phyloP scores from a whole-genome alignment of 2,797 vertebrate genomes.

The Lutjanus campechanus region DNA sequence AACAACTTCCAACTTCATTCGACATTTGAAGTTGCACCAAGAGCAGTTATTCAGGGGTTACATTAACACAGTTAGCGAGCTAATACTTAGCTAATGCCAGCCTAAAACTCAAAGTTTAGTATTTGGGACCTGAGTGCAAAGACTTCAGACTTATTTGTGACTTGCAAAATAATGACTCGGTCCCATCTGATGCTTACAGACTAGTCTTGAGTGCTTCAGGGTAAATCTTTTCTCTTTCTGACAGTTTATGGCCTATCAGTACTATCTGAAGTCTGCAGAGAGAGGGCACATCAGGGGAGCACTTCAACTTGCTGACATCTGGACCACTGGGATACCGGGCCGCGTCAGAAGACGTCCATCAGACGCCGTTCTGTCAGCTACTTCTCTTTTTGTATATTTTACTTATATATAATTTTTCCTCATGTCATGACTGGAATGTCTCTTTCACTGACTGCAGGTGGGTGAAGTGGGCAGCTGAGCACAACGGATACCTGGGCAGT shows the following conservation, averaged over 20 bases:
- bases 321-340: conserved; percentile 84
- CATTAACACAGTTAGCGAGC: too few relatives aligned
- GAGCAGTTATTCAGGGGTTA: too few relatives aligned
- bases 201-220: background rate
- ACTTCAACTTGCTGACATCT: conserved; percentile 77
- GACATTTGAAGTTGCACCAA: too few relatives aligned
- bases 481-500: conserved; percentile 87
- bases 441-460: conserved; percentile 75
- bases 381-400: conserved; percentile 10
- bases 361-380: conserved; percentile 84
- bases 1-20: too few relatives aligned
- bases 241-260: conserved; percentile 84
- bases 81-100: too few relatives aligned
- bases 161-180: too few relatives aligned
- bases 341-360: conserved; percentile 76
- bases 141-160: too few relatives aligned
- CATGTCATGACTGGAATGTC: background rate
- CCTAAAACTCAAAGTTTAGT: too few relatives aligned
- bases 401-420: background rate
- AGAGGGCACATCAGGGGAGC: conserved; percentile 83
- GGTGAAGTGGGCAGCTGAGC: conserved; percentile 87
- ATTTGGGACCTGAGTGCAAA: too few relatives aligned
- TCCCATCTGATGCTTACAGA: background rate
- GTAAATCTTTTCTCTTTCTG: conserved; percentile 7
- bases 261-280: conserved; percentile 84